Percentiles rank a stretch among this genome's conserved stretches.
Conservation (phyloP, 2,797 vertebrate species). For the Dermochelys coriacea region DNA sequence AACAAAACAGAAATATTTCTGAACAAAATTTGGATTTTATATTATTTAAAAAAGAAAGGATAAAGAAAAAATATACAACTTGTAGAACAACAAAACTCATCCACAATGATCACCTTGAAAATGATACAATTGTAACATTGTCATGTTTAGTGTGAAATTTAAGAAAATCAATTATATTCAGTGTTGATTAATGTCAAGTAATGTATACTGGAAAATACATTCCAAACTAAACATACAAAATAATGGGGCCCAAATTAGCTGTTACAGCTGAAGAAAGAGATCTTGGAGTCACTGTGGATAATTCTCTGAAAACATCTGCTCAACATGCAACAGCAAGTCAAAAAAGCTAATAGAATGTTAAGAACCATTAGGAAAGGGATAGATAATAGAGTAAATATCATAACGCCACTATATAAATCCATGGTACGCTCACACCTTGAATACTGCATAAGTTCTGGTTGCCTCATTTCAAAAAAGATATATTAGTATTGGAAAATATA, state of each 20-base stretch:
- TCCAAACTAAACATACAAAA: background rate
- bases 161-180: background rate
- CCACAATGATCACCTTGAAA: background rate
- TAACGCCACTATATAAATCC: background rate
- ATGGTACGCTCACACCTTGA: background rate
- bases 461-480: background rate
- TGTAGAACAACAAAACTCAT: background rate
- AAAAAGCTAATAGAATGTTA: background rate
- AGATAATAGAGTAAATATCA: background rate
- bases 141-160: rapidly evolving
- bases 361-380: background rate
- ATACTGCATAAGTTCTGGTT: background rate
- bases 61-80: background rate
- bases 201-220: background rate
- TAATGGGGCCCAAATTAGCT: background rate
- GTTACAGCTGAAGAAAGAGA: background rate
- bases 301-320: background rate
- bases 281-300: background rate
- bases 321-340: background rate
- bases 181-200: background rate
- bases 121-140: background rate
- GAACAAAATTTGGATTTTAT: background rate
- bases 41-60: rapidly evolving
- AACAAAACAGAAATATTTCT: background rate
- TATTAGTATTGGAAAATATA: background rate